Percentiles rank a stretch among this genome's conserved stretches.
Evolutionary conservation across 2,113 vertebrate genomes (phyloP).

Genomic region (Donacobius atricapilla): DNA sequence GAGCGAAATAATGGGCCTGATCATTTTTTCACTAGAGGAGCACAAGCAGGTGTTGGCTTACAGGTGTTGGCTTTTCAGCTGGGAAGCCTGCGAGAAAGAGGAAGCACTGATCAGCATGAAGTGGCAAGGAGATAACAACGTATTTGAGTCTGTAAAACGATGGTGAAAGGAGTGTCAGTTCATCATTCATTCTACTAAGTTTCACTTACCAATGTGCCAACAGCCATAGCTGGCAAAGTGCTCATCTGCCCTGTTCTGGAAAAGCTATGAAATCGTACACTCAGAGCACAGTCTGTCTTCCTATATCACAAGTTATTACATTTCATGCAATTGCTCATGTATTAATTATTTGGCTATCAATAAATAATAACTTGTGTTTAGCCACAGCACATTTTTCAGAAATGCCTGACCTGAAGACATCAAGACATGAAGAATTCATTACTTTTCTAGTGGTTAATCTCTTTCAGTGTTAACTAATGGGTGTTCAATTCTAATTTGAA

Average conservation of each 20-base stretch:
- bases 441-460: neutral
- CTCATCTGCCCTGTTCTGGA: neutral
- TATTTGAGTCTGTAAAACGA: neutral
- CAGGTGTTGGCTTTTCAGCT: neutral
- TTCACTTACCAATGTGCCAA: neutral
- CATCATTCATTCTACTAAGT: neutral
- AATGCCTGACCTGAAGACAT: neutral
- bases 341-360: conserved; percentile 9
- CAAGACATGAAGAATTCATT: neutral
- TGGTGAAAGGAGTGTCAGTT: neutral
- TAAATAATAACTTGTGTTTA: neutral
- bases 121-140: neutral
- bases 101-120: neutral
- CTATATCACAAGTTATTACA: neutral
- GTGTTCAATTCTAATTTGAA: neutral
- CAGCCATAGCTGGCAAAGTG: neutral
- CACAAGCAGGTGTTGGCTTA: neutral
- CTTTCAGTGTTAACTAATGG: neutral
- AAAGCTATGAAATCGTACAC: neutral
- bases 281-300: neutral
- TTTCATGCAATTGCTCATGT: neutral
- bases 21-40: neutral
- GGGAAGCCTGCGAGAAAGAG: neutral
- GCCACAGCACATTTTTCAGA: neutral
- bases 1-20: neutral